A percentile compares a stretch with the other conserved stretches of the same genome.
Evolutionary conservation across 2,888 invertebrate species (phyloP).

Genomic region (Melitaea athalia): DNA sequence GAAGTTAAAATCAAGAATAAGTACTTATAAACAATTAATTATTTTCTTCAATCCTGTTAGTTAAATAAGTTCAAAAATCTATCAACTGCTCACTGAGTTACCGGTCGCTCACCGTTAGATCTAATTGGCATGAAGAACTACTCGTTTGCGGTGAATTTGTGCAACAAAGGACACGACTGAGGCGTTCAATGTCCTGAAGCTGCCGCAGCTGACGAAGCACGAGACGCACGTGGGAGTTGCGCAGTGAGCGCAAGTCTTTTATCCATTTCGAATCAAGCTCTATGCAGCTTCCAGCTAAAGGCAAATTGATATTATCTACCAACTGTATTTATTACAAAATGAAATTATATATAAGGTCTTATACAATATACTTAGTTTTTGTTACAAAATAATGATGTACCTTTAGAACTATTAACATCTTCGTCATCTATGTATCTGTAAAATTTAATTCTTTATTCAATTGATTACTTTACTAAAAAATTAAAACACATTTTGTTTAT

Average conservation of each 20-base stretch:
- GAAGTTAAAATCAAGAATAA: neutral
- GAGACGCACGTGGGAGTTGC: conserved; percentile 61
- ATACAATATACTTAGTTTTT: neutral
- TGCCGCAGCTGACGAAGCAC: conserved; percentile 57
- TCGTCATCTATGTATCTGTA: neutral
- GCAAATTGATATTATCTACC: neutral
- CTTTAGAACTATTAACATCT: neutral
- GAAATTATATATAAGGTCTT: no score
- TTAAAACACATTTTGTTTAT: neutral
- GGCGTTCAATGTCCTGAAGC: conserved; percentile 55
- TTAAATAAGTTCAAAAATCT: no score
- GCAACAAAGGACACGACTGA: conserved; percentile 54
- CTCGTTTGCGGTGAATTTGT: neutral
- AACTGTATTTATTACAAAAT: no score
- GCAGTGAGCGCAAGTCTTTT: conserved; percentile 57
- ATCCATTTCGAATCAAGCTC: conserved; percentile 44
- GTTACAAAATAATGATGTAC: neutral
- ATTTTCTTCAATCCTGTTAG: no score
- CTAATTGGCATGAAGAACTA: neutral
- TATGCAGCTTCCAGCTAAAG: conserved; percentile 12
- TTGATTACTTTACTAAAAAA: neutral
- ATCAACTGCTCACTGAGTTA: neutral
- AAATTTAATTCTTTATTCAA: neutral
- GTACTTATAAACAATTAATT: no score
- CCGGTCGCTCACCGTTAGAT: neutral